Base-by-base conservation (phyloP, 2,888 invertebrate species). In the Augiades crinisus region DNA sequence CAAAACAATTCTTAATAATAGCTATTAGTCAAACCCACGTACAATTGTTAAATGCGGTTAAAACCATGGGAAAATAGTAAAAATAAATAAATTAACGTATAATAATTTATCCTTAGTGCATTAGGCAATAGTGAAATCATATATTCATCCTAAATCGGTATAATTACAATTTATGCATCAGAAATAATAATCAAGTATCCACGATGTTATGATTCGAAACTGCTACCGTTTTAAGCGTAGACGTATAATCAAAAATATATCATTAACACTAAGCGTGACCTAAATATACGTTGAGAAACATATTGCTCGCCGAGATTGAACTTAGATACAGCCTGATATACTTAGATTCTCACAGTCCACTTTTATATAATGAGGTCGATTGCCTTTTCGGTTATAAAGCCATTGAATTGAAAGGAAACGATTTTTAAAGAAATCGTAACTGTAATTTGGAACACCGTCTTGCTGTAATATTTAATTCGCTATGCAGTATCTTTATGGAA, bases 311-410 rank as follows among this genome's bases (percentile, higher is more conserved):
- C 5, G 7, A 50, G 50, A 50, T 50, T 44, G 50, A 43, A 43
- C 50, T 30, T 30, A 37, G 50, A 50, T 50, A 44, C 27, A 43
- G 22, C 36, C 19, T 30, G 22, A 36, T 51, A 45, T 49, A 51
- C 38, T 45, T 46, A 40, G 27, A 41, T 54, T 57, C 56, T 47
- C 54, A 54, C 54, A 54, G 51, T 40, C 54, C 38, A 43, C 47
- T 51, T 44, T 44, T 34, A 24, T 38, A 37, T 51, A 50, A 50
- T 51, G 51, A 38, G 50, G 51, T 2, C 45, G 24, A 38, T 38
- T 51, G 45, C 51, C 51, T 45, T 51, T 51, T 51, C 13, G 33
- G 51, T 51, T 38, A 34, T 50, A 36, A 44, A 38, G 36, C 19
- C 30, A 44, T 38, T 44, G 30, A 21, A 14, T 44, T 37, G 44